Evolutionary conservation across 2,113 vertebrate species (phyloP), one percentile per base, ranked within the genome.

Genomic region (Urocynchramus pylzowi): DNA sequence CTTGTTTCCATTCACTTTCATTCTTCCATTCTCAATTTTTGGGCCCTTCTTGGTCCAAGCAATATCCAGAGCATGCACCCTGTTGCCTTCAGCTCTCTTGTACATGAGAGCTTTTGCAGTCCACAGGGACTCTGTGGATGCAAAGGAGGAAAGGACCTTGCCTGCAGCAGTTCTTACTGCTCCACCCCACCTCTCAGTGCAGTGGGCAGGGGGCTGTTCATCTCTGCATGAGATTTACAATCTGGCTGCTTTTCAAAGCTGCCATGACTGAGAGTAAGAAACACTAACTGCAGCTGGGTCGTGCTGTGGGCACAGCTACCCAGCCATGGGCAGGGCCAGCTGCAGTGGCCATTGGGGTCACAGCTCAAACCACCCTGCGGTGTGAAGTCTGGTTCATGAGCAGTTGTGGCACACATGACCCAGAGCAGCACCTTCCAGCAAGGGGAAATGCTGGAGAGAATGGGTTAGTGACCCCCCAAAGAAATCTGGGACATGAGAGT

Each of bases 121-220:
- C 26, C 7, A 0, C 64, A 54, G 44, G 49, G 33, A 13, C n/a
- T 33, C 13, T 26, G 39, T 65, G 63, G 31, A 21, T 65, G 24
- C 1, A 4, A n/a, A 60, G 37, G 27, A 69, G 59, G 24, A 61
- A 56, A 50, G 49, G 22, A n/a, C 24, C 45, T 78, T 57, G 27
- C 35, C 56, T 31, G 45, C 41, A 31, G 76, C 33, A 73, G 56
- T 47, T 80, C 30, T 24, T 54, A 6, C 22, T 67, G 30, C 57
- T 68, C 74, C 8, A 2, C 3, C 1, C 8, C 52, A 21, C 33
- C n/a, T 54, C 50, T 49, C 57, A 68, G 7, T 0, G 1, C n/a
- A n/a, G 24, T 44, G 0, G 0, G n/a, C n/a, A n/a, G 7, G 16
- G 0, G 3, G 6, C 28, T 65, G 22, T 28, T 68, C 56, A 16